Conservation (phyloP, 2,113 vertebrate genomes). For the Pituophis catenifer region DNA sequence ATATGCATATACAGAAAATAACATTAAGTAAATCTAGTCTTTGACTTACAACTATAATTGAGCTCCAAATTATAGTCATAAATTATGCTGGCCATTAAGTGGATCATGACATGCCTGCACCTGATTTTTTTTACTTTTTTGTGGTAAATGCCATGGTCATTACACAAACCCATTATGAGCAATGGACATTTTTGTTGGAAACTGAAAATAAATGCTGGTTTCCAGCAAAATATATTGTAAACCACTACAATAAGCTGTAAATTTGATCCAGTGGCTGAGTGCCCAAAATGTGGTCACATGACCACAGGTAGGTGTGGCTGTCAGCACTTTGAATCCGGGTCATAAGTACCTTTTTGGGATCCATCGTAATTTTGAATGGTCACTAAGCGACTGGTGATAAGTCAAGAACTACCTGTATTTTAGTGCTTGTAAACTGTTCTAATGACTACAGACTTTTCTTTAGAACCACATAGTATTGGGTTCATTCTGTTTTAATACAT, state of each 20-base stretch:
- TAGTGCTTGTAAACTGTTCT: not conserved
- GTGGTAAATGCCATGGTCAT: not conserved
- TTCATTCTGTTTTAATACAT: not conserved
- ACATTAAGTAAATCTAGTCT: not conserved
- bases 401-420: not conserved
- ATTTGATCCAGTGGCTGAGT: not conserved
- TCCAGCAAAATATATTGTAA: not conserved
- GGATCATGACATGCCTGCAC: not conserved
- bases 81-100: not conserved
- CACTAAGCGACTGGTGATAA: not conserved
- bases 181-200: not conserved
- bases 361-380: not conserved
- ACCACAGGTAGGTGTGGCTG: not conserved
- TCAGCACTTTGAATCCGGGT: not conserved
- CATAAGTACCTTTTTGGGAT: not conserved
- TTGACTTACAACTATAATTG: not conserved
- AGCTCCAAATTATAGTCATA: not conserved
- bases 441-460: not conserved
- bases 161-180: not conserved
- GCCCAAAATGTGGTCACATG: not conserved
- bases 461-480: not conserved
- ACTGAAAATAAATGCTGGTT: not conserved
- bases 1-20: not conserved
- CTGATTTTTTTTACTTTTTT: not conserved
- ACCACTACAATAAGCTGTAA: not conserved